Percentiles rank a stretch among this genome's conserved stretches.
Conservation (phyloP, 2,113 vertebrate species). For the Puffinus mauretanicus region DNA sequence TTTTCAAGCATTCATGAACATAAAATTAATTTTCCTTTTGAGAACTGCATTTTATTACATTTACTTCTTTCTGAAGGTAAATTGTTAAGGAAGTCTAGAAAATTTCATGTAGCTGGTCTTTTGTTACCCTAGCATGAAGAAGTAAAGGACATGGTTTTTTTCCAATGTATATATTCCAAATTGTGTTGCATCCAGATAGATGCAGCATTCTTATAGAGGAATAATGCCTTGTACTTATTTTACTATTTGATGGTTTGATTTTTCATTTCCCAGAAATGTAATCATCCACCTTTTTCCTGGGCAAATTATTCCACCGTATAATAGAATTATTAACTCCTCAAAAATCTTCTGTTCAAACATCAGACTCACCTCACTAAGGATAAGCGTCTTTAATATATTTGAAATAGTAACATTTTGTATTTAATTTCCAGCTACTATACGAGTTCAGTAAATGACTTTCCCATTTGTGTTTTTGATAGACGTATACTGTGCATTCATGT, state of each 20-base stretch:
- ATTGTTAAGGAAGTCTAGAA: not conserved
- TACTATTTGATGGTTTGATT: not conserved
- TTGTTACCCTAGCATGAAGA: not conserved
- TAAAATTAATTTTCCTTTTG: not conserved
- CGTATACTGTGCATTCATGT: not conserved
- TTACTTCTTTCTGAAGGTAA: not conserved
- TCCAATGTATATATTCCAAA: not conserved
- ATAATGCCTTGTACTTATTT: not conserved
- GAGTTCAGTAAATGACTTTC: not conserved
- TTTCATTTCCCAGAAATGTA: not conserved
- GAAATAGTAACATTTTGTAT: constrained; percentile 2
- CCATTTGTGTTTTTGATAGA: not conserved
- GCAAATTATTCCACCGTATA: not conserved
- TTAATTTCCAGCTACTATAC: not conserved
- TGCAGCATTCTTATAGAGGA: not conserved
- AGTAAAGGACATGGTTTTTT: not conserved
- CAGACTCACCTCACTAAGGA: not conserved
- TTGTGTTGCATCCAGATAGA: not conserved
- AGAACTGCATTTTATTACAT: not conserved
- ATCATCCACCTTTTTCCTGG: not conserved
- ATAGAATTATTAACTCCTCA: constrained; percentile 45
- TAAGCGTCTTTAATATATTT: not conserved
- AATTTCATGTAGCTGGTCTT: not conserved
- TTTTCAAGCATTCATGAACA: not conserved
- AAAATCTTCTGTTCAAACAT: constrained; percentile 25